Evolutionary conservation across 2,888 invertebrate genomes (phyloP).

Genomic region (Ochlodes sylvanus): DNA sequence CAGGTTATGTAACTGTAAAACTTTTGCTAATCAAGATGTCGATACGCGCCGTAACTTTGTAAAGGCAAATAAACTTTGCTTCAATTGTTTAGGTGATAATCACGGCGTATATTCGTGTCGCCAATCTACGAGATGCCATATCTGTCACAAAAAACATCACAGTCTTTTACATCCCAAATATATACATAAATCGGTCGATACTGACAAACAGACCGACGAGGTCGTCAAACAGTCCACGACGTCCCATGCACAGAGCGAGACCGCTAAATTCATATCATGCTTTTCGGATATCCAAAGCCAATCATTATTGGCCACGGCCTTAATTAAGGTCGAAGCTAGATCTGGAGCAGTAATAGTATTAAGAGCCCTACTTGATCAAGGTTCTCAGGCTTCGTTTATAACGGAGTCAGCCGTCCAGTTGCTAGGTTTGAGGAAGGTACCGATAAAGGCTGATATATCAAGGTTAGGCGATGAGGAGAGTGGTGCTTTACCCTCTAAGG

Average conservation of each 20-base stretch:
- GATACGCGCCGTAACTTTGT: constrained; percentile 1
- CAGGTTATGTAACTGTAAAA: constrained; percentile 1
- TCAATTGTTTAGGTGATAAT: neutral
- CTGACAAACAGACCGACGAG: neutral
- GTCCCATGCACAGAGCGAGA: constrained; percentile 7
- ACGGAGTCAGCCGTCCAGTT: constrained; percentile 41
- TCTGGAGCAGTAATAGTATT: constrained; percentile 31
- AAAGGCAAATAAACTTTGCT: constrained; percentile 3
- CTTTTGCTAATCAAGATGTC: neutral
- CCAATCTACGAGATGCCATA: constrained; percentile 4
- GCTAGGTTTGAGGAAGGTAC: constrained; percentile 38
- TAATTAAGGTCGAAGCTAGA: constrained; percentile 38
- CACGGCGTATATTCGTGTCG: constrained; percentile 7
- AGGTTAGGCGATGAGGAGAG: constrained; percentile 12
- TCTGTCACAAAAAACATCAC: constrained; percentile 36
- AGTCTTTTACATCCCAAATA: constrained; percentile 38
- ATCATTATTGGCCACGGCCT: constrained; percentile 42
- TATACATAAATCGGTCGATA: neutral
- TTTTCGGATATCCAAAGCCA: constrained; percentile 9
- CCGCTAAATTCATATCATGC: constrained; percentile 7
- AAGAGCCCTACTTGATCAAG: constrained; percentile 47
- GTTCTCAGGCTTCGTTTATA: constrained; percentile 45
- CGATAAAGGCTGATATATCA: constrained; percentile 17
- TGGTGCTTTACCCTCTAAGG: constrained; percentile 5
- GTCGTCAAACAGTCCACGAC: neutral